A percentile compares a stretch with the other conserved stretches of the same genome.
Conservation (phyloP, 1,140 invertebrate genomes). For the Nautilus pompilius region DNA sequence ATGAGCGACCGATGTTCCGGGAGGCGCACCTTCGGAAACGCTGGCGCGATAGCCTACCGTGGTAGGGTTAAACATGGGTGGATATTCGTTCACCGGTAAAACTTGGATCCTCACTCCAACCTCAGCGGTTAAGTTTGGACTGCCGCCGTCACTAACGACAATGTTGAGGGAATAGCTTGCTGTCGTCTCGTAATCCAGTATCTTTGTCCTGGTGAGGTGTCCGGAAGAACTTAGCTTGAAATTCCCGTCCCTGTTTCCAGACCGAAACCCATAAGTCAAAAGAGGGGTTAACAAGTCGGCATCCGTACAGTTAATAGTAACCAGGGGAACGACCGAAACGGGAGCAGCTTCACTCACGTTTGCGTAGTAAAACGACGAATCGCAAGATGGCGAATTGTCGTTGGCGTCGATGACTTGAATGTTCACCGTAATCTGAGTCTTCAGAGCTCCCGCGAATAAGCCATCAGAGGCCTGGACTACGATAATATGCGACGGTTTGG, state of each 20-base stretch:
- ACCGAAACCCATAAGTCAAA: background rate
- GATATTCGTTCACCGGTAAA: conserved; percentile 34
- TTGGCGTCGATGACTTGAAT: conserved; percentile 26
- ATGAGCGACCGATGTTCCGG: conserved; percentile 17
- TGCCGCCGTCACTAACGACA: conserved; percentile 20
- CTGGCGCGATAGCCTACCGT: conserved; percentile 7
- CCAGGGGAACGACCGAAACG: conserved; percentile 13
- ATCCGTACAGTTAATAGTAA: conserved; percentile 24
- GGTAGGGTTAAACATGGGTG: conserved; percentile 19
- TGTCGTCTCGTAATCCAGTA: conserved; percentile 28
- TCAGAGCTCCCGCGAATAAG: background rate
- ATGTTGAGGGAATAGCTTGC: conserved; percentile 19
- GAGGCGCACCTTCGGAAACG: conserved; percentile 16
- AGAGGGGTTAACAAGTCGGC: conserved; percentile 13
- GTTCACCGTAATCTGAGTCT: conserved; percentile 13
- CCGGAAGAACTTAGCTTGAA: conserved; percentile 7
- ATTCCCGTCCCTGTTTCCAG: background rate
- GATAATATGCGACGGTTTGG: background rate
- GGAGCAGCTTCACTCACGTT: conserved; percentile 15
- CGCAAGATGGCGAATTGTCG: conserved; percentile 29
- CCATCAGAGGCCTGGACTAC: background rate
- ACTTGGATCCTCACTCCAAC: conserved; percentile 26
- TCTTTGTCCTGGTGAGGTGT: conserved; percentile 6
- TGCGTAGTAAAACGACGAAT: conserved; percentile 11
- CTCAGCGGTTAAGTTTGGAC: conserved; percentile 6